phyloP scores from a whole-genome alignment of 2,888 invertebrate species.

The Herminia tarsipennalis region DNA sequence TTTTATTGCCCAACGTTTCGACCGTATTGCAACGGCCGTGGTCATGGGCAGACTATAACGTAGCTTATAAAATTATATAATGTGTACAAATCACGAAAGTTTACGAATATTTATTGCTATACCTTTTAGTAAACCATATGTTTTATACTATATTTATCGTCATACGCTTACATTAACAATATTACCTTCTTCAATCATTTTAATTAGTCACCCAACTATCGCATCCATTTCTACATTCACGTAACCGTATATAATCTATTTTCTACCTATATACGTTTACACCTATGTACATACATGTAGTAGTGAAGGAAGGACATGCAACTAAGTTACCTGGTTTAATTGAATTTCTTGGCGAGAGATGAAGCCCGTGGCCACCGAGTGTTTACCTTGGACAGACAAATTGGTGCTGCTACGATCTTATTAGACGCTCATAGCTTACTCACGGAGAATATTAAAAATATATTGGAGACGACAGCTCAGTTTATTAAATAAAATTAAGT shows the following conservation, averaged over 20 bases:
- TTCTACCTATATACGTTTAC: not conserved
- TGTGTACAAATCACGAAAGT: no score
- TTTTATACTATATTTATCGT: no score
- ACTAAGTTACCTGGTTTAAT: constrained; percentile 64
- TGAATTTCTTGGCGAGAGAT: constrained; percentile 65
- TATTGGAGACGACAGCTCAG: constrained; percentile 7
- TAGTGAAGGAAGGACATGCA: constrained; percentile 50
- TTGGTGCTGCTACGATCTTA: constrained; percentile 45
- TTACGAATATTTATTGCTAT: no score
- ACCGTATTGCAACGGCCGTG: no score
- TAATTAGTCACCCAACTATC: no score
- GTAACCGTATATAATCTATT: not conserved
- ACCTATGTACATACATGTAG: not conserved
- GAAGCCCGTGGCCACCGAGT: constrained; percentile 51
- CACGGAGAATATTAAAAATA: constrained; percentile 22
- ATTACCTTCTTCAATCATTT: no score
- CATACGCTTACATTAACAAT: no score
- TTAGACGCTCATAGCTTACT: constrained; percentile 28
- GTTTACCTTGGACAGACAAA: constrained; percentile 58
- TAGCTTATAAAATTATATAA: no score
- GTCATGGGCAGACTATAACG: no score
- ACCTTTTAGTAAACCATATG: no score
- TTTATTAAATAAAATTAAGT: no score
- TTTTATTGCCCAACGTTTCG: no score
- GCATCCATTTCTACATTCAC: not conserved